Percentiles rank a stretch among this genome's conserved stretches.
phyloP scores from a whole-genome alignment of 2,888 invertebrate species.

The Alcis repandata region DNA sequence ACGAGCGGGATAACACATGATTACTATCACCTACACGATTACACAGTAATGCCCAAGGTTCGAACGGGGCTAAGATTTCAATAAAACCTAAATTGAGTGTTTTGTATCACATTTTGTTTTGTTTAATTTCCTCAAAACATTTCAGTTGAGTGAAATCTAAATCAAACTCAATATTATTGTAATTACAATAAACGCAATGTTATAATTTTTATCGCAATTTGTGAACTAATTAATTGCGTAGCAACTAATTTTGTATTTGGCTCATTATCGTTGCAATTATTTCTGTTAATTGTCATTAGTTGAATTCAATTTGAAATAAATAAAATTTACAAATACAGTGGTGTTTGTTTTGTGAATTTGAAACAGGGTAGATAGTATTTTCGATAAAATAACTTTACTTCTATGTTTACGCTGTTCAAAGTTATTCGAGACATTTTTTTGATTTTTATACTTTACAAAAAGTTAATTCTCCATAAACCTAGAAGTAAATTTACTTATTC shows the following conservation, averaged over 20 bases:
- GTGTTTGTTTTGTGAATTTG: constrained; percentile 43
- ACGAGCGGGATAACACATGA: no score
- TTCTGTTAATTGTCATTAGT: constrained; percentile 75
- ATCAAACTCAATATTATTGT: constrained; percentile 19
- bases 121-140: neutral
- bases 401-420: no score
- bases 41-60: no score
- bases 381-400: no score
- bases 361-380: neutral
- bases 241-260: constrained; percentile 66
- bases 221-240: constrained; percentile 47
- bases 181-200: constrained; percentile 20
- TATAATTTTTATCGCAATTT: constrained; percentile 38
- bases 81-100: neutral
- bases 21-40: no score
- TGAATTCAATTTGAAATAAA: constrained; percentile 78
- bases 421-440: no score
- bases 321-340: constrained; percentile 75
- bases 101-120: neutral
- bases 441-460: no score
- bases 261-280: constrained; percentile 63
- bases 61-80: neutral
- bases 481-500: no score
- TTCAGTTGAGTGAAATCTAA: constrained; percentile 6
- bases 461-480: no score